These are phyloP conservation scores for Hirtodrosophila histrioides DNA, from an alignment of 2,888 invertebrate genomes.

Conservation along the genomic window DNA sequence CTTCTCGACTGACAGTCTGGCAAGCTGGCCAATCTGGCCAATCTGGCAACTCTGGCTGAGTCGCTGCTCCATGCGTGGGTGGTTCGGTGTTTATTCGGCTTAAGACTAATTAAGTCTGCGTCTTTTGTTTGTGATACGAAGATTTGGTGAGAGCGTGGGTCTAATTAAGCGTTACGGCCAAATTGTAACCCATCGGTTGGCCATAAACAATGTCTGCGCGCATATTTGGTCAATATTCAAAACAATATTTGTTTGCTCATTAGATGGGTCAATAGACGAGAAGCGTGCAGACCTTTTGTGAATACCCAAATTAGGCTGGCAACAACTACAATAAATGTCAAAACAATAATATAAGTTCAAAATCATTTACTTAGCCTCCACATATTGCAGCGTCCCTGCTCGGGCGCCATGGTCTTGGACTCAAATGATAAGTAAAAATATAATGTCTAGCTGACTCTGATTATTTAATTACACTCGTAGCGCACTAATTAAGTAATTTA, in stretches of 20 bases:
- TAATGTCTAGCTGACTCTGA: too few relatives aligned
- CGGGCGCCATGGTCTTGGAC: too few relatives aligned
- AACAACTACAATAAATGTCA: too few relatives aligned
- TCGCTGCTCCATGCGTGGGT: conserved; percentile 29
- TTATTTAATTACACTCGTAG: too few relatives aligned
- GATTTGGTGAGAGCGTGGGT: conserved; percentile 51
- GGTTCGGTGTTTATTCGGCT: conserved; percentile 2
- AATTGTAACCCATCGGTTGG: conserved; percentile 16
- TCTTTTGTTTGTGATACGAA: conserved; percentile 23
- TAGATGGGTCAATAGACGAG: conserved; percentile 55
- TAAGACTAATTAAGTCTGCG: conserved; percentile 41
- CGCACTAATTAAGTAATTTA: too few relatives aligned
- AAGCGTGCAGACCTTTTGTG: neutral
- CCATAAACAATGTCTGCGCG: conserved; percentile 11
- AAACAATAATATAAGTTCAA: too few relatives aligned
- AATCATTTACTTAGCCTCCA: too few relatives aligned
- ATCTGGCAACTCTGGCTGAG: conserved; percentile 11
- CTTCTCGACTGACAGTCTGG: conserved; percentile 15
- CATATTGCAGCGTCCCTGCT: too few relatives aligned
- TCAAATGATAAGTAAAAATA: too few relatives aligned
- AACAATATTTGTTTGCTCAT: conserved; percentile 53
- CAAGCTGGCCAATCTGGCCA: conserved; percentile 5
- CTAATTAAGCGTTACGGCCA: conserved; percentile 45
- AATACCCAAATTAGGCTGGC: too few relatives aligned
- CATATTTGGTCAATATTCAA: conserved; percentile 52